phyloP scores from a whole-genome alignment of 2,113 vertebrate species.

The Junco hyemalis region DNA sequence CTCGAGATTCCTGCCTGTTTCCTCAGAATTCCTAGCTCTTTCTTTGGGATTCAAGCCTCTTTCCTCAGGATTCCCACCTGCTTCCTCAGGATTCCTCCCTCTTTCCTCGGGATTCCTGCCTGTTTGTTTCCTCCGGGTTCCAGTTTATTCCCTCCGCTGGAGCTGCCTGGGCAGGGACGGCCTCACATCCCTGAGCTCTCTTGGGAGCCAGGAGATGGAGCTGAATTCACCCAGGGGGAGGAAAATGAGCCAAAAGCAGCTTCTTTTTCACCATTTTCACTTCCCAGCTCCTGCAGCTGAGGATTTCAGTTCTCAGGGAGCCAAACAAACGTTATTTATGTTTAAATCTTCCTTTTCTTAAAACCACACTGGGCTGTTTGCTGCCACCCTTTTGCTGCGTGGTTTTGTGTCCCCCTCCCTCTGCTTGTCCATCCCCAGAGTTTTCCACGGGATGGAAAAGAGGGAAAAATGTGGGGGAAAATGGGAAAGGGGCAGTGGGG shows the following conservation, averaged over 20 bases:
- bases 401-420: neutral
- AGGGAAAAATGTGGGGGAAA: no score
- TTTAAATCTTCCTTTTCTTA: neutral
- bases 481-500: neutral
- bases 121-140: no score
- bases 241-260: neutral
- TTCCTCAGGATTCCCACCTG: neutral
- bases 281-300: fast-evolving
- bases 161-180: fast-evolving
- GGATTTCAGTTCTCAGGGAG: neutral
- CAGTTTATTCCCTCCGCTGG: neutral
- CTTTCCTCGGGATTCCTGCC: neutral
- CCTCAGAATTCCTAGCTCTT: no score
- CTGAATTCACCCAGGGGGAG: neutral
- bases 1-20: neutral
- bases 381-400: neutral
- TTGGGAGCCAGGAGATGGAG: neutral
- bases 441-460: neutral
- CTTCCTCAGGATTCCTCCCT: neutral
- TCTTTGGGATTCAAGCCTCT: no score
- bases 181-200: neutral
- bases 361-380: neutral
- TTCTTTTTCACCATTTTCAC: neutral
- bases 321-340: neutral
- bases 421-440: neutral